Conservation (phyloP, 2,888 invertebrate genomes). For the Leptinotarsa peninsularis region DNA sequence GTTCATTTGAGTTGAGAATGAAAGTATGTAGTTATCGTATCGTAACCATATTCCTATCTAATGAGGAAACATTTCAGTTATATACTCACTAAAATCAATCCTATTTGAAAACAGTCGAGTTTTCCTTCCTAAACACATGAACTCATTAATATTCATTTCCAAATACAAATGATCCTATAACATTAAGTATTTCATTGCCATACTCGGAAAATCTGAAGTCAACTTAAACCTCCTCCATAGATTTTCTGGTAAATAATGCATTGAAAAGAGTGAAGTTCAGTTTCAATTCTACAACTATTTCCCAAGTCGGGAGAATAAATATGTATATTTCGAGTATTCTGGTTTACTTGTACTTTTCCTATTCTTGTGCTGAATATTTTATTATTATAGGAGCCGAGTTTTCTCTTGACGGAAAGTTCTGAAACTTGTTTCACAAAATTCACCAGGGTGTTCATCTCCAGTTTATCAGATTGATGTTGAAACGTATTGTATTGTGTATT, state of each 20-base stretch:
- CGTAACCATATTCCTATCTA: no score
- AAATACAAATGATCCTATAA: neutral
- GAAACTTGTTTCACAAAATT: neutral
- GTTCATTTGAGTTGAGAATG: no score
- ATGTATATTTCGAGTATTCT: conserved; percentile 1
- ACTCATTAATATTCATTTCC: neutral
- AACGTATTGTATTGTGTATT: neutral
- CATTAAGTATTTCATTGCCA: neutral
- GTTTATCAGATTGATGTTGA: neutral
- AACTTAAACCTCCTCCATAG: neutral
- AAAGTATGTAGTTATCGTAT: no score
- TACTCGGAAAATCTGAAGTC: neutral
- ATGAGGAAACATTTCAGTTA: no score
- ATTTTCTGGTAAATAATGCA: conserved; percentile 7
- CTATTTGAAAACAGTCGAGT: no score
- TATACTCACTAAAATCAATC: no score
- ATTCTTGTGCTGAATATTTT: neutral
- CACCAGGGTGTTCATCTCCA: neutral
- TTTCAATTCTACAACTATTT: conserved; percentile 4
- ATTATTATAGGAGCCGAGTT: neutral
- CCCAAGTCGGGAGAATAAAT: conserved; percentile 1
- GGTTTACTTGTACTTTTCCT: conserved; percentile 1
- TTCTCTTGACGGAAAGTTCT: neutral
- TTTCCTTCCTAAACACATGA: neutral
- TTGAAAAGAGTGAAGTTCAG: neutral